These are phyloP conservation scores for Phyllotreta cruciferae DNA, from an alignment of 2,888 invertebrate species.

Conservation along the genomic window DNA sequence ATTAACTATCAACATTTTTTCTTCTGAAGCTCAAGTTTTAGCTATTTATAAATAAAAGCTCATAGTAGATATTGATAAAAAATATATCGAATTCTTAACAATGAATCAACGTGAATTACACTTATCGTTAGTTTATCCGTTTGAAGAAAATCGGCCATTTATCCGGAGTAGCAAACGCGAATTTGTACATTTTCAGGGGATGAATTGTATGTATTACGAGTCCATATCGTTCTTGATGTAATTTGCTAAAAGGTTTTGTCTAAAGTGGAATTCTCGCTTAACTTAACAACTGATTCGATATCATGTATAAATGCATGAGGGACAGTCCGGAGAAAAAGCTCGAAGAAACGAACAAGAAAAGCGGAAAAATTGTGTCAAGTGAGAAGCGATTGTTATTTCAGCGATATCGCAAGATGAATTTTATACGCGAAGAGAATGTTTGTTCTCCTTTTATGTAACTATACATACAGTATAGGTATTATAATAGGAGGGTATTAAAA, in stretches of 20 bases:
- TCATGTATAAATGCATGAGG: slow-evolving; percentile 62
- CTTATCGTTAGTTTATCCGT: too few species aligned
- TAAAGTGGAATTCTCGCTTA: slow-evolving; percentile 62
- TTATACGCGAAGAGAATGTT: too few species aligned
- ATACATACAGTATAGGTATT: neutral
- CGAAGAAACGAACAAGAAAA: neutral
- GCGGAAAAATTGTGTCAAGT: slow-evolving; percentile 16
- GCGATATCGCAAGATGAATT: neutral
- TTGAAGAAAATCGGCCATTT: slow-evolving; percentile 37
- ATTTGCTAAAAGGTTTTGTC: slow-evolving; percentile 63
- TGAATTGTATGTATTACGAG: slow-evolving; percentile 52
- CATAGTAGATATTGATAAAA: too few species aligned
- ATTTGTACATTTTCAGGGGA: slow-evolving; percentile 48
- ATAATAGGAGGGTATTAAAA: too few species aligned
- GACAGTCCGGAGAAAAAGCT: slow-evolving; percentile 27
- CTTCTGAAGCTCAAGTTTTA: too few species aligned
- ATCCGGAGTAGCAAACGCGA: slow-evolving; percentile 42
- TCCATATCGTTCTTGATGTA: slow-evolving; percentile 50
- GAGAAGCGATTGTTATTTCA: neutral
- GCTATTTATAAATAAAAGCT: too few species aligned
- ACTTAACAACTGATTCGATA: slow-evolving; percentile 62
- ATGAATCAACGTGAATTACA: too few species aligned
- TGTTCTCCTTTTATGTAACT: neutral
- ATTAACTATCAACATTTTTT: too few species aligned
- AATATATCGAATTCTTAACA: too few species aligned